Conservation (phyloP, 2,888 invertebrate species). For the Drosophila anomalata region DNA sequence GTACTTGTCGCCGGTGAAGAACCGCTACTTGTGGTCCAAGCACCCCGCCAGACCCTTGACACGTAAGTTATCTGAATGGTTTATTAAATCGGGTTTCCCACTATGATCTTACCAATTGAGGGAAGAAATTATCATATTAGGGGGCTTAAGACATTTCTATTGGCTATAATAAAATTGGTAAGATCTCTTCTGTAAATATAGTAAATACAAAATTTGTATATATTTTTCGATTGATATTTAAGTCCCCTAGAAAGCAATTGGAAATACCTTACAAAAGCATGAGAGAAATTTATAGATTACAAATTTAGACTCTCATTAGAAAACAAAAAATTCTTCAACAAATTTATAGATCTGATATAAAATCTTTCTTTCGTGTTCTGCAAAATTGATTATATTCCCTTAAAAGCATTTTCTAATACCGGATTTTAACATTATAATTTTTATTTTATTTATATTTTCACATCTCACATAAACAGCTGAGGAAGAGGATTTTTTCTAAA, state of each 20-base stretch:
- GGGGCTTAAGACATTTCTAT: neutral
- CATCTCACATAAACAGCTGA: slow-evolving; percentile 74
- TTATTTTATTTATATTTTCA: slow-evolving; percentile 62
- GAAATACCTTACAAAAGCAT: slow-evolving; percentile 25
- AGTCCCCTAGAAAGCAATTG: slow-evolving; percentile 5
- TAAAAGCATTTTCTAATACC: slow-evolving; percentile 18
- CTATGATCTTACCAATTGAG: slow-evolving; percentile 34
- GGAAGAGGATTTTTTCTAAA: slow-evolving; percentile 78
- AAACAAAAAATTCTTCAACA: neutral
- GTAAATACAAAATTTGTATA: slow-evolving; percentile 29
- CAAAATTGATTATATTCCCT: slow-evolving; percentile 13
- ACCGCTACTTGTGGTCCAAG: slow-evolving; percentile 95
- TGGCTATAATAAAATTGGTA: slow-evolving; percentile 26
- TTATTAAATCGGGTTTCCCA: neutral
- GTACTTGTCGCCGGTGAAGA: slow-evolving; percentile 95
- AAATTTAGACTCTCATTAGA: neutral
- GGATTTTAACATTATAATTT: slow-evolving; percentile 59
- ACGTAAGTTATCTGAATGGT: slow-evolving; percentile 87
- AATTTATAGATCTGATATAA: neutral
- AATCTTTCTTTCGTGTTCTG: slow-evolving; percentile 26
- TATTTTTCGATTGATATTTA: slow-evolving; percentile 19
- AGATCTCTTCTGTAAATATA: slow-evolving; percentile 32
- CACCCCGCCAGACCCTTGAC: slow-evolving; percentile 93
- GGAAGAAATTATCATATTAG: neutral
- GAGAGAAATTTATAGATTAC: slow-evolving; percentile 24